phyloP scores from a whole-genome alignment of 2,113 vertebrate genomes.

The Glareola pratincola region DNA sequence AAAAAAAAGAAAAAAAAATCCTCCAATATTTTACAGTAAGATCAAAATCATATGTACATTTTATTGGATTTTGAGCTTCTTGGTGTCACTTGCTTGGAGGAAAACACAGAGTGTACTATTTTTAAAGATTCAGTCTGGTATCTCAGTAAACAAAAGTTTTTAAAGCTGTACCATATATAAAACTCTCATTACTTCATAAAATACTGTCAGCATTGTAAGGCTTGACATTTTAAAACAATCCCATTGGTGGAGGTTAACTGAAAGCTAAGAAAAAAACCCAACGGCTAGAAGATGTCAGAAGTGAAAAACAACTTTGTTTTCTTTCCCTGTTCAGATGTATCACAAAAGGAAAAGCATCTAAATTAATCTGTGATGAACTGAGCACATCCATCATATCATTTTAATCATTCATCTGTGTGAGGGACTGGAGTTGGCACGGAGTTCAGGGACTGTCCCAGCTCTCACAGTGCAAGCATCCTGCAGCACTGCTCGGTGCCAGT shows the following conservation, averaged over 20 bases:
- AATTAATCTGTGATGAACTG: background rate
- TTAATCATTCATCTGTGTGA: background rate
- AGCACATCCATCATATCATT: background rate
- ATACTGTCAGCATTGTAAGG: background rate
- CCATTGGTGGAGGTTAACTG: background rate
- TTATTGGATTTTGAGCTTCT: background rate
- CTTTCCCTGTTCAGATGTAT: background rate
- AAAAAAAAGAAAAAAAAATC: background rate
- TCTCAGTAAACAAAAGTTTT: background rate
- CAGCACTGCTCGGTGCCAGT: background rate
- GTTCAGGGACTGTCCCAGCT: constrained; percentile 11
- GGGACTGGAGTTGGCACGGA: background rate
- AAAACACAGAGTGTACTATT: background rate
- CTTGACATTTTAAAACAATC: constrained; percentile 11
- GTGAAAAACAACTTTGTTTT: constrained; percentile 51
- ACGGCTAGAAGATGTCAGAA: background rate
- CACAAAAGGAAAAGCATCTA: constrained; percentile 18
- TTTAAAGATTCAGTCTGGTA: background rate
- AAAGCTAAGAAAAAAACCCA: background rate
- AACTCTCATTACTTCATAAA: background rate
- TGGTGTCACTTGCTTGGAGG: background rate
- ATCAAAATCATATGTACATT: background rate
- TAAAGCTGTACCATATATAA: background rate
- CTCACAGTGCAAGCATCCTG: background rate
- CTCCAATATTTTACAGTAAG: background rate